Percentiles rank a stretch among this genome's conserved stretches.
These are phyloP conservation scores for Metaphire vulgaris DNA, from an alignment of 1,140 invertebrate species.

Conservation along the genomic window DNA sequence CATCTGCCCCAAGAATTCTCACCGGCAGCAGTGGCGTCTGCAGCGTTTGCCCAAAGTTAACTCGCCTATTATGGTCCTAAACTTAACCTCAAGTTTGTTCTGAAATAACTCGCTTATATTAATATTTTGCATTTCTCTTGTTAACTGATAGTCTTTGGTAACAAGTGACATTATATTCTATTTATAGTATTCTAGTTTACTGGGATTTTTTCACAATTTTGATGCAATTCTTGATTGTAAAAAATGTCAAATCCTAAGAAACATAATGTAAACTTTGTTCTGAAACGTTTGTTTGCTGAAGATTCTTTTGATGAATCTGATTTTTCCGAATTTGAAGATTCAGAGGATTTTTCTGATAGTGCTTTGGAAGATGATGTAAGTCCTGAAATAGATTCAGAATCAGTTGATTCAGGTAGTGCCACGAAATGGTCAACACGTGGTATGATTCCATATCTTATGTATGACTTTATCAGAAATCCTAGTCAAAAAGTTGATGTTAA, in stretches of 20 bases:
- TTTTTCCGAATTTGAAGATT: background rate
- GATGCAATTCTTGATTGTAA: background rate
- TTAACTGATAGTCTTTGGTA: background rate
- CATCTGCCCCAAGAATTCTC: background rate
- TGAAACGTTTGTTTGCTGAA: background rate
- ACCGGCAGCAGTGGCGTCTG: background rate
- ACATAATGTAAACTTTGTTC: background rate
- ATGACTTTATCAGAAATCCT: background rate
- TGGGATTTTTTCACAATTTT: background rate
- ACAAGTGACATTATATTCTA: background rate
- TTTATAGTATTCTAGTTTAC: no score
- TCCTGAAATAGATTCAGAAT: background rate
- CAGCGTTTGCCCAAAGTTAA: background rate
- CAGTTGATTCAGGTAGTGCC: background rate
- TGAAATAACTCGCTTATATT: background rate
- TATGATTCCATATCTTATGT: background rate
- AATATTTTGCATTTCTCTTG: background rate
- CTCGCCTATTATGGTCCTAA: background rate
- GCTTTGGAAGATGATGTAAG: background rate
- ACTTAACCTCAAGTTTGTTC: background rate
- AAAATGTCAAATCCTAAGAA: background rate
- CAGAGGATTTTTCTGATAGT: constrained; percentile 1
- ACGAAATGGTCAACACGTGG: background rate
- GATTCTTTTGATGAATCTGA: background rate
- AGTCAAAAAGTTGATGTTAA: background rate